Base-by-base conservation (phyloP, 2,797 vertebrate genomes). In the Acrossocheilus wenchowensis region DNA sequence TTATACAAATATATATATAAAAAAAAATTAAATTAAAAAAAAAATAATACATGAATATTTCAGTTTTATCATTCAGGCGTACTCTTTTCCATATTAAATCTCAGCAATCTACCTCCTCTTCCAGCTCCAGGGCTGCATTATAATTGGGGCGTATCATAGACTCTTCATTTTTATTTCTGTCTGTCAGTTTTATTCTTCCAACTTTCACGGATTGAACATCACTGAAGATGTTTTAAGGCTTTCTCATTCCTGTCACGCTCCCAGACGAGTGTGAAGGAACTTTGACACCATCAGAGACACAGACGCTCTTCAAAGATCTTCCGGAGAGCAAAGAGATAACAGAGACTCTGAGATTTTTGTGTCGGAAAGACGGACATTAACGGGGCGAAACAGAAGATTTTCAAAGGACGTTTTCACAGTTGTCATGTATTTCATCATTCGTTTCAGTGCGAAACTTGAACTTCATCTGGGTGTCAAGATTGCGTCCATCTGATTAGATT, bases 281-380 rank as follows among this genome's bases (percentile, higher is more conserved):
- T 84, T 77, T 84, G 82, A 84, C 82, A 77, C 82, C 54, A 36
- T 84, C 72, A 84, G 72, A 84, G 43, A 75, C 57, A 57, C 39
- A 83, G 82, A 83, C 72, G 19, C 57, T 83, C 71, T 83, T 75
- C 54, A 82, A 48, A 62, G 69, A 45, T 73, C 36, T 72, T 72
- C 26, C 54, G 17, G 41, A 57, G 81, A 54, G 81, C 19, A 82
- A 21, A 41, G n/a, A 84, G 82, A 84, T 84, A 75, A 83, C 82
- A 48, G 8, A 83, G 82, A 50, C 72, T 50, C 82, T 50, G 72
- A 84, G 82, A 43, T 75, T 64, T 30, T 75, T 75, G 72, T 52
- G 72, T 26, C 7, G 0, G 30, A 50, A 62, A 77, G 82, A 52
- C 2, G 14, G 43, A 66, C 72, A 15, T 83, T 36, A 83, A 64